Conservation (phyloP, 1,140 invertebrate species). For the Hermetia illucens region DNA sequence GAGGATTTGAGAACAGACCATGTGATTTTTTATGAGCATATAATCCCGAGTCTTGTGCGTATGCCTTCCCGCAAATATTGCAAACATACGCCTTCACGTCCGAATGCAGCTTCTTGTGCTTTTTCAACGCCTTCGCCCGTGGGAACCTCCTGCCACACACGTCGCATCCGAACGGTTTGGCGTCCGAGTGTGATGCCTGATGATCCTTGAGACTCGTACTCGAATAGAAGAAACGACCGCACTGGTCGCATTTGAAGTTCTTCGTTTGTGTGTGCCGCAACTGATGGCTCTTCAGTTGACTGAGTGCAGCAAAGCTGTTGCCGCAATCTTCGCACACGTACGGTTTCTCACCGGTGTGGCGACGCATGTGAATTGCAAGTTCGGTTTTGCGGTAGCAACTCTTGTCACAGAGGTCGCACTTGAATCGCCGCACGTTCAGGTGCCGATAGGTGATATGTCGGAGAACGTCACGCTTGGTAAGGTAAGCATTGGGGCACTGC, state of each 20-base stretch:
- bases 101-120: slow-evolving; percentile 66
- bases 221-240: too few relatives aligned
- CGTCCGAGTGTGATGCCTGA: slow-evolving; percentile 69
- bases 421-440: too few relatives aligned
- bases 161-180: slow-evolving; percentile 60
- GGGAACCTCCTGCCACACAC: slow-evolving; percentile 63
- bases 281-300: too few relatives aligned
- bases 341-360: slow-evolving; percentile 61
- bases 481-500: too few relatives aligned
- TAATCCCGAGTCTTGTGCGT: slow-evolving; percentile 22
- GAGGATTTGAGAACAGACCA: too few relatives aligned
- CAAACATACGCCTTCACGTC: slow-evolving; percentile 70
- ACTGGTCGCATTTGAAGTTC: too few relatives aligned
- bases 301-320: slow-evolving; percentile 53
- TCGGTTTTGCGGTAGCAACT: too few relatives aligned
- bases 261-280: too few relatives aligned
- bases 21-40: slow-evolving; percentile 26
- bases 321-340: slow-evolving; percentile 49
- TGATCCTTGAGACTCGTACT: slow-evolving; percentile 22
- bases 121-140: slow-evolving; percentile 73
- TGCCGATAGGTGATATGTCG: too few relatives aligned
- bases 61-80: slow-evolving; percentile 36
- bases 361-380: slow-evolving; percentile 41
- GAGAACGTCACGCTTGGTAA: too few relatives aligned
- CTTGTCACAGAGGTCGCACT: too few relatives aligned